Evolutionary conservation across 2,113 vertebrate species (phyloP).

Genomic region (Solenodon paradoxus): DNA sequence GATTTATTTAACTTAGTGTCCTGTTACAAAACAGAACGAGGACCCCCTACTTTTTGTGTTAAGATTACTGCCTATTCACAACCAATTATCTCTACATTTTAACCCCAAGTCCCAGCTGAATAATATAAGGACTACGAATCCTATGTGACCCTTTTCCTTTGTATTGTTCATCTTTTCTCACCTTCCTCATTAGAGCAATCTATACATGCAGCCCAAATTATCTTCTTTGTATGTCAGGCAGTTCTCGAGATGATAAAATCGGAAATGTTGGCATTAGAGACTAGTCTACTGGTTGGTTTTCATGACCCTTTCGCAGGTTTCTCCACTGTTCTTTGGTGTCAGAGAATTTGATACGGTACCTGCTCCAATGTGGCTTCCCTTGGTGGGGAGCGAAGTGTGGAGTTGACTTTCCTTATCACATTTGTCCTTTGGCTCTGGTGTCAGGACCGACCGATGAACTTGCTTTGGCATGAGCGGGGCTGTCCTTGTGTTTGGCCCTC

Average conservation of each 20-base stretch:
- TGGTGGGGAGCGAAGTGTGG: slow-evolving; percentile 48
- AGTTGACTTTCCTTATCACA: slow-evolving; percentile 65
- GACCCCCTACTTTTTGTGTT: slow-evolving; percentile 11
- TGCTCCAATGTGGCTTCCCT: slow-evolving; percentile 63
- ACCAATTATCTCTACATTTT: slow-evolving; percentile 51
- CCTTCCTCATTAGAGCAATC: slow-evolving; percentile 30
- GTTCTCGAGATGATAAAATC: slow-evolving; percentile 40
- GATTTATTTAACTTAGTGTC: neutral
- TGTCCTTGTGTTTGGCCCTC: slow-evolving; percentile 67
- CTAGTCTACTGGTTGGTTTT: neutral
- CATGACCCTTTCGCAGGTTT: neutral
- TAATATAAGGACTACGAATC: slow-evolving; percentile 32
- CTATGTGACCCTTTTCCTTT: slow-evolving; percentile 28
- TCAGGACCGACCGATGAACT: slow-evolving; percentile 73
- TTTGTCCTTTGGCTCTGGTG: slow-evolving; percentile 74
- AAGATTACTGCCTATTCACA: slow-evolving; percentile 39
- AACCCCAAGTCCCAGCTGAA: slow-evolving; percentile 28
- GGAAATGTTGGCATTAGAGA: slow-evolving; percentile 20
- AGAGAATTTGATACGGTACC: slow-evolving; percentile 53
- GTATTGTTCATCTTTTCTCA: slow-evolving; percentile 42
- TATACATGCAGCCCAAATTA: slow-evolving; percentile 48
- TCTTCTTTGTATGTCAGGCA: neutral
- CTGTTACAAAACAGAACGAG: neutral
- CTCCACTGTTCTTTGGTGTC: slow-evolving; percentile 39
- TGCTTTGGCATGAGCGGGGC: slow-evolving; percentile 66